Conservation (phyloP, 2,888 invertebrate species). For the Leptogaster cylindrica region DNA sequence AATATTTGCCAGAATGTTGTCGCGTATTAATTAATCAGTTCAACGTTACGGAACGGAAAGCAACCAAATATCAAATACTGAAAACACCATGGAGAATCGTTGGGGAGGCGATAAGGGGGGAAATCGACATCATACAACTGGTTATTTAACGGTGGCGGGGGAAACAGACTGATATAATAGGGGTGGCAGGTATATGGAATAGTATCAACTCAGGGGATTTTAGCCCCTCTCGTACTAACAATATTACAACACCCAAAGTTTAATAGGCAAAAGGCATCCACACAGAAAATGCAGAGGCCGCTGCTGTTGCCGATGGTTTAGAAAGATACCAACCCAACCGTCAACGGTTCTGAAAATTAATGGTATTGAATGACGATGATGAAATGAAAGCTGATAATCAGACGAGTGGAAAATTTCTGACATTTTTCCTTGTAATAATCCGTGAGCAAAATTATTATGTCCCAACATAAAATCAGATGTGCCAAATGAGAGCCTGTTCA, state of each 20-base stretch:
- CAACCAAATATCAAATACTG: not conserved
- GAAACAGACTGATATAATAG: too few species aligned
- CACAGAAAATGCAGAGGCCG: too few species aligned
- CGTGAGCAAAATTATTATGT: not conserved
- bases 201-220: too few species aligned
- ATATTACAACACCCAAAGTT: too few species aligned
- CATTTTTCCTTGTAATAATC: not conserved
- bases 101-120: too few species aligned
- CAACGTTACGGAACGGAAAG: conserved; percentile 19
- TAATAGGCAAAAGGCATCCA: too few species aligned
- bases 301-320: not conserved
- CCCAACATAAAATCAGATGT: not conserved
- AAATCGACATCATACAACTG: too few species aligned
- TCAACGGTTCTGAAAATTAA: too few species aligned
- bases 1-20: conserved; percentile 30
- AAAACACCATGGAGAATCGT: too few species aligned
- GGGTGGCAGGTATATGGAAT: too few species aligned
- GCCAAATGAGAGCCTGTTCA: not conserved
- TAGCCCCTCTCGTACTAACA: too few species aligned
- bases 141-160: too few species aligned
- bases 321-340: not conserved
- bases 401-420: not conserved
- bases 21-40: conserved; percentile 35
- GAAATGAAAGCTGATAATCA: conserved; percentile 8
- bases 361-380: not conserved